Evolutionary conservation across 2,113 vertebrate species (phyloP), one percentile per base, ranked within the genome.

Genomic region (Sprattus sprattus): DNA sequence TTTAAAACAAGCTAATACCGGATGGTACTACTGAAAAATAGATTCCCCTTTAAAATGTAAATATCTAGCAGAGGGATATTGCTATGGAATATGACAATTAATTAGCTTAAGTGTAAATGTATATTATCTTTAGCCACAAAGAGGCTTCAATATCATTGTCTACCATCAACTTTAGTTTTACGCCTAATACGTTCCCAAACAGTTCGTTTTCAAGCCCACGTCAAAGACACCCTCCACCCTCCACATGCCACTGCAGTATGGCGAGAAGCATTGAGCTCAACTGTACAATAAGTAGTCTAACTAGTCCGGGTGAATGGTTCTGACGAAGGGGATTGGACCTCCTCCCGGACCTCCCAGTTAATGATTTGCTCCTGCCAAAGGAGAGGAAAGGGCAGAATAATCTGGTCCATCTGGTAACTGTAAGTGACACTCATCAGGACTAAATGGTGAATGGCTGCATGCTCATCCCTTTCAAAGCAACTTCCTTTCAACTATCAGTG

Each of bases 401-500:
- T 85, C 83, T 47, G 81, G 81, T n/a, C 83, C 88, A 83, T 86
- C 83, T 87, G 85, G 18, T 83, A 82, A 81, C 88, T 82, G 50
- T 81, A 86, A 84, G 80, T 82, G 83, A 84, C 88, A 86, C 81
- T 82, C 60, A 52, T 81, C 13, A 52, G 49, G 83, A 85, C 85
- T 86, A 88, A 86, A 85, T 80, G 71, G 85, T 60, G 45, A 86
- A 82, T 82, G 39, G 6, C 75, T 52, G 64, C 32, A 82, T 83
- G 75, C 64, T 82, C 57, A 80, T 88, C 54, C 71, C 83, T 88
- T 88, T 86, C 83, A 88, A 85, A 86, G 16, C n/a, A 16, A 67
- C 71, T 22, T 82, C 67, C 64, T 81, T 52, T 54, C 45, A 22
- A 46, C 83, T 60, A 49, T 78, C 81, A 80, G 39, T 32, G 57